A percentile compares a stretch with the other conserved stretches of the same genome.
Evolutionary conservation across 2,888 invertebrate genomes (phyloP).

Genomic region (Ceriagrion tenellum): DNA sequence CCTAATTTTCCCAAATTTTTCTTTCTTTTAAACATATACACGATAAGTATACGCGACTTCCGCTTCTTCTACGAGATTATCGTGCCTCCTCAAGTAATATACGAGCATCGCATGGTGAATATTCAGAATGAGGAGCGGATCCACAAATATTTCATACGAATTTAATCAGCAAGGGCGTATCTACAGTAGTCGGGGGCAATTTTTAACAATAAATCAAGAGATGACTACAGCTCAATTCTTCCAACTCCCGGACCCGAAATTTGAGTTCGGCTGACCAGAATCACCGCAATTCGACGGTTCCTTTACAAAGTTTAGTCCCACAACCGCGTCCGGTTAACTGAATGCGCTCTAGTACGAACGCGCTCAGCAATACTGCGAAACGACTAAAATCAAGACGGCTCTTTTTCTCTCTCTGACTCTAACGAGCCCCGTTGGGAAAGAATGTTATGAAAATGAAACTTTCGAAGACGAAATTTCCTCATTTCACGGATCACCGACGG

Average conservation of each 20-base stretch:
- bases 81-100: neutral
- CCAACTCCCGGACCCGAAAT: neutral
- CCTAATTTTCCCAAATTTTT: neutral
- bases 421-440: neutral
- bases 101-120: neutral
- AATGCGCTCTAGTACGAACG: too few species aligned
- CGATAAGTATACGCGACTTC: neutral
- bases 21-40: neutral
- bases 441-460: slow-evolving; percentile 4
- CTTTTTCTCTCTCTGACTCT: too few species aligned
- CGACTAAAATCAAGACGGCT: neutral
- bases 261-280: neutral
- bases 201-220: neutral
- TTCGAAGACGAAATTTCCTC: neutral
- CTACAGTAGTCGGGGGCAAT: neutral
- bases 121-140: neutral
- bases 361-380: too few species aligned
- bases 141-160: neutral
- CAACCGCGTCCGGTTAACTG: neutral
- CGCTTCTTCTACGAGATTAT: neutral
- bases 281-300: neutral
- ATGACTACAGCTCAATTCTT: neutral
- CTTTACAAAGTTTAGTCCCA: too few species aligned
- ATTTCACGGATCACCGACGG: neutral
- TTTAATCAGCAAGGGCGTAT: neutral